phyloP scores from a whole-genome alignment of 1,140 invertebrate genomes.

The Drosophila nannoptera region DNA sequence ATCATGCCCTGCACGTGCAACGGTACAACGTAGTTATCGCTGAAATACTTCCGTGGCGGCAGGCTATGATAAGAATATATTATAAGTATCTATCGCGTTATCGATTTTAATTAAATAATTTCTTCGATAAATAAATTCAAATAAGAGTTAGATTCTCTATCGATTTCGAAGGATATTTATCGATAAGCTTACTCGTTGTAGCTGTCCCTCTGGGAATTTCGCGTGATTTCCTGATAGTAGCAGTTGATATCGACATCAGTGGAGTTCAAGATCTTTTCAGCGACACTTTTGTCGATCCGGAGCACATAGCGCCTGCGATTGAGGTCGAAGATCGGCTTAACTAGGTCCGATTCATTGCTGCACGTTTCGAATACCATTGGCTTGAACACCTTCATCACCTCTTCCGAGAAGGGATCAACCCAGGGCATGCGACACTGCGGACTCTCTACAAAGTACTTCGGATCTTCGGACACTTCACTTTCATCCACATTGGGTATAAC shows the following conservation, averaged over 20 bases:
- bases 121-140: too few relatives aligned
- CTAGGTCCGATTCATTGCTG: conserved; percentile 50
- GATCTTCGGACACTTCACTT: not conserved
- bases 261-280: conserved; percentile 39
- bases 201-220: conserved; percentile 32
- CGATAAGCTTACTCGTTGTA: conserved; percentile 46
- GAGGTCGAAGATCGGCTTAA: conserved; percentile 49
- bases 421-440: conserved; percentile 54
- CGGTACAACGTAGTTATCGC: conserved; percentile 51
- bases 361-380: conserved; percentile 44
- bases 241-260: conserved; percentile 53
- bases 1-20: conserved; percentile 50
- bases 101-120: too few relatives aligned
- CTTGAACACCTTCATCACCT: conserved; percentile 33
- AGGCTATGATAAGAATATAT: conserved; percentile 1
- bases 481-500: fast-evolving
- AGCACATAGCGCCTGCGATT: conserved; percentile 43
- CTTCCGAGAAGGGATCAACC: conserved; percentile 49
- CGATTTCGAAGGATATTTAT: too few relatives aligned
- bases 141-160: too few relatives aligned
- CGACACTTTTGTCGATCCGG: conserved; percentile 44
- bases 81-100: too few relatives aligned
- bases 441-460: conserved; percentile 43
- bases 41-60: conserved; percentile 42
- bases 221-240: conserved; percentile 56